Base-by-base conservation (phyloP, 2,888 invertebrate species). In the Prenolepis imparis region DNA sequence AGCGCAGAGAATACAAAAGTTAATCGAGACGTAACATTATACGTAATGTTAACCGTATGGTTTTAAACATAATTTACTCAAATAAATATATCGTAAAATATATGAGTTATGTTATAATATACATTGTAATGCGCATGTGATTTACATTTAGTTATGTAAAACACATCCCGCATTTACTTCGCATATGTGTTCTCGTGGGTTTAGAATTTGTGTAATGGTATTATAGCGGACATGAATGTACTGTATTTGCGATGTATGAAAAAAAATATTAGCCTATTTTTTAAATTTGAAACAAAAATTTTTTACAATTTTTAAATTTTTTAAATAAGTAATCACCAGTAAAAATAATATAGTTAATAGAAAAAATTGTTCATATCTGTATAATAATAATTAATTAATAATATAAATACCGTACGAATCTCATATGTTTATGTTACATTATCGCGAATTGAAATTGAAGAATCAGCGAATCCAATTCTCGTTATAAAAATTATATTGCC, bases 121-220 rank as follows among this genome's bases (percentile, higher is more conserved):
- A 24, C 44, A 41, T 32, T 32, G 59, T 78, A 32, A 78, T 59
- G 78, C 44, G 73, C 73, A 78, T 78, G 59, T 72, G 36, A 80
- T 80, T 78, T 78, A 78, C 78, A 78, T 78, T 80, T 80, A 73
- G 73, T 80, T 80, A 80, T 28, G 73, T 73, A 44, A 72, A 73
- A 41, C 41, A 18, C 32, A 70, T 28, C 44, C 44, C 57, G 55
- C 57, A 57, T 55, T 77, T 67, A 21, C 36, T 5, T 57, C 41
- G 41, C 57, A 18, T 32, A 32, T 21, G 9, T 24, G 9, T 24
- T 39, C 44, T 32, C 32, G 12, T 18, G 32, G 21, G 73, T 18
- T 80, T 44, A 48, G 32, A 59, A 48, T 36, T 59, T 24, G 41
- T 36, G 5, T 32, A 11, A 11, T 66, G 32, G 44, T 59, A 59